A percentile compares a stretch with the other conserved stretches of the same genome.
Evolutionary conservation across 2,797 vertebrate genomes (phyloP).

Genomic region (Microctenopoma lineatum): DNA sequence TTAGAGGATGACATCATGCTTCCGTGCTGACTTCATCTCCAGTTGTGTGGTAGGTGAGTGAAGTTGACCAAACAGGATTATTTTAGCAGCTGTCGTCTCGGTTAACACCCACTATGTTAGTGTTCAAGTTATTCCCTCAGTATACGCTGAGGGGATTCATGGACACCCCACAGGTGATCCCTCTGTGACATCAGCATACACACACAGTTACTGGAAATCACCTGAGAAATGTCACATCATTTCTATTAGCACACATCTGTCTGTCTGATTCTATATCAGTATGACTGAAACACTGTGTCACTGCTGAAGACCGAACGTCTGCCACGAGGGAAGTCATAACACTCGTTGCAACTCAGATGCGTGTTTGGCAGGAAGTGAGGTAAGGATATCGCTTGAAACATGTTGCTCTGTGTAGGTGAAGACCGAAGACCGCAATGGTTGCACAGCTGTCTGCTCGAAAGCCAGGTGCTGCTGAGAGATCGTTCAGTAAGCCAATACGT

Average conservation of each 20-base stretch:
- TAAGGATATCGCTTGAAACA: background rate
- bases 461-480: slow-evolving; percentile 15
- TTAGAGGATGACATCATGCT: slow-evolving; percentile 76
- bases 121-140: background rate
- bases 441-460: slow-evolving; percentile 15
- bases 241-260: background rate
- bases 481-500: background rate
- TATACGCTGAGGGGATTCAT: slow-evolving; percentile 7
- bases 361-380: slow-evolving; percentile 30
- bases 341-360: background rate
- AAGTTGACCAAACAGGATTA: slow-evolving; percentile 32
- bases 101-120: background rate
- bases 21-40: slow-evolving; percentile 47
- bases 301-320: background rate
- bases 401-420: slow-evolving; percentile 14
- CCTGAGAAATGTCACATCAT: background rate
- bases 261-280: slow-evolving; percentile 1
- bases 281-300: background rate
- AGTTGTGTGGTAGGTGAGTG: slow-evolving; percentile 26
- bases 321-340: slow-evolving; percentile 7
- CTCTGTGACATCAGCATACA: background rate
- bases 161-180: background rate
- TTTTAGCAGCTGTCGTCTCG: slow-evolving; percentile 17
- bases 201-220: slow-evolving; percentile 6
- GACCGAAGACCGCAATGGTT: slow-evolving; percentile 16